Conservation (phyloP, 1,140 invertebrate species). For the Ylistrum balloti region DNA sequence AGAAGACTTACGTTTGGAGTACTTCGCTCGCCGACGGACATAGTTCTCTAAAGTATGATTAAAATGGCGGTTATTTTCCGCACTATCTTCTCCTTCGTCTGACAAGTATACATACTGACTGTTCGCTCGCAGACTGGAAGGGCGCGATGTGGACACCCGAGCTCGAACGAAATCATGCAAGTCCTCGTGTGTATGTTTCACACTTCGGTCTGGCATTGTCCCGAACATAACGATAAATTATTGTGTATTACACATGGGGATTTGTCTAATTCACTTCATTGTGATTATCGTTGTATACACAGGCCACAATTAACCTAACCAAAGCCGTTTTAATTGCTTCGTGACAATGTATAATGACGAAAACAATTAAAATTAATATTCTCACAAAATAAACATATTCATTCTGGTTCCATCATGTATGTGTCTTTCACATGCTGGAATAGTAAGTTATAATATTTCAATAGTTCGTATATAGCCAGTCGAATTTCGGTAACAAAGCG, state of each 20-base stretch:
- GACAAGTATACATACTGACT: neutral
- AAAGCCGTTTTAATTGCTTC: neutral
- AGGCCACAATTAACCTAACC: neutral
- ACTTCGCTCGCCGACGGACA: neutral
- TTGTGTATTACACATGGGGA: neutral
- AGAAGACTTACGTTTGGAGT: neutral
- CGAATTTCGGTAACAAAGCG: neutral
- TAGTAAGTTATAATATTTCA: neutral
- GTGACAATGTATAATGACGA: too few relatives aligned
- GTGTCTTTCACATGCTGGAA: neutral
- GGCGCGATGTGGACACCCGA: neutral
- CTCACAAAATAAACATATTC: neutral
- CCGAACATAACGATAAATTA: neutral
- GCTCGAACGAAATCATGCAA: neutral
- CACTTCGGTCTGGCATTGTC: constrained; percentile 30
- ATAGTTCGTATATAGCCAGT: neutral
- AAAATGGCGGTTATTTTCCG: neutral
- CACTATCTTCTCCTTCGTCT: constrained; percentile 4
- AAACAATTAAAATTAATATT: too few relatives aligned
- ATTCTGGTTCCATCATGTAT: neutral
- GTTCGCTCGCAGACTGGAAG: neutral
- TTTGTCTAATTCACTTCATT: constrained; percentile 5
- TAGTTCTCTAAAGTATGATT: neutral
- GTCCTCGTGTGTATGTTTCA: neutral
- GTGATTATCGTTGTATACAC: neutral